Conservation (phyloP, 2,888 invertebrate species). For the Catocala sponsa region DNA sequence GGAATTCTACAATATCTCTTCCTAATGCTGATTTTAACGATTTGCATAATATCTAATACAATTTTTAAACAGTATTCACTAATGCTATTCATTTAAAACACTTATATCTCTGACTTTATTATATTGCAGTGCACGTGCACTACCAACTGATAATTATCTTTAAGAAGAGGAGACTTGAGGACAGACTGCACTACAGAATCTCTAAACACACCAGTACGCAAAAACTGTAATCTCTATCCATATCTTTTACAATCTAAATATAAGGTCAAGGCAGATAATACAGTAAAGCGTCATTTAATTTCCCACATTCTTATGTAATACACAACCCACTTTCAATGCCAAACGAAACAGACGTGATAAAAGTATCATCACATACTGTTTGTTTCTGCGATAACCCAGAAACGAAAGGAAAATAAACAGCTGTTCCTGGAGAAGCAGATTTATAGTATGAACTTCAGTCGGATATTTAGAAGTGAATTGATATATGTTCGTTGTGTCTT, state of each 20-base stretch:
- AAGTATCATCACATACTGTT: constrained; percentile 14
- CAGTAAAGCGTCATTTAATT: constrained; percentile 8
- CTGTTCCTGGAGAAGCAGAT: background rate
- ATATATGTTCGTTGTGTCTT: too few relatives aligned
- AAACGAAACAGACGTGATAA: constrained; percentile 18
- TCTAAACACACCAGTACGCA: background rate
- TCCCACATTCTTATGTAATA: constrained; percentile 1
- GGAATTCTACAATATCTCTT: constrained; percentile 8
- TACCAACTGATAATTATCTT: too few relatives aligned
- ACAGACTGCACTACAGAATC: too few relatives aligned
- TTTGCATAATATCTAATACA: too few relatives aligned
- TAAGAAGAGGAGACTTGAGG: too few relatives aligned
- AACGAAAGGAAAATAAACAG: constrained; percentile 19
- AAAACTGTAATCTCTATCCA: background rate
- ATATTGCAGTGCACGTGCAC: too few relatives aligned
- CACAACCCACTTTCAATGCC: constrained; percentile 15
- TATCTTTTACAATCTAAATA: background rate
- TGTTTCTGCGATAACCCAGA: constrained; percentile 17
- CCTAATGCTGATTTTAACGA: constrained; percentile 3
- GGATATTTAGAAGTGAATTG: too few relatives aligned
- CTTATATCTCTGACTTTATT: too few relatives aligned
- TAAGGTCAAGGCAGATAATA: constrained; percentile 10
- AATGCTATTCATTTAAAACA: too few relatives aligned
- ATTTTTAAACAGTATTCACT: too few relatives aligned
- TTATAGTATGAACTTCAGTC: constrained; percentile 4